Evolutionary conservation across 2,113 vertebrate species (phyloP).

Genomic region (Tapirus terrestris): DNA sequence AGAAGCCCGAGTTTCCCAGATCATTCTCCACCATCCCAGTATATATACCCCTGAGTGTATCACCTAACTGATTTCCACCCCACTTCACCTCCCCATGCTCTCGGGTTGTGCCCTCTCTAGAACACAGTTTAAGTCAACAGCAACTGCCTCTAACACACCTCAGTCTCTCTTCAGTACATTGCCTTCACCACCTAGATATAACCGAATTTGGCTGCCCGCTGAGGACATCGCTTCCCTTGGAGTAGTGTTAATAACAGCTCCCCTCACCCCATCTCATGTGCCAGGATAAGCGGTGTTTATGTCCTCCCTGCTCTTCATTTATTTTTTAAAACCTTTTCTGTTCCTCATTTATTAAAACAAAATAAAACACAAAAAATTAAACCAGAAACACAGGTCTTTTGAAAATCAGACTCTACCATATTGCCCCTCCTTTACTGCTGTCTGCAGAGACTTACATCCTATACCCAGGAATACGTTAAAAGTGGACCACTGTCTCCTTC

Average conservation of each 20-base stretch:
- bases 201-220: background rate
- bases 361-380: background rate
- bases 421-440: background rate
- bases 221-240: background rate
- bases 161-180: background rate
- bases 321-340: background rate
- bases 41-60: background rate
- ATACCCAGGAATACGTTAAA: background rate
- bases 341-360: background rate
- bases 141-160: background rate
- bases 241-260: background rate
- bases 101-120: too few species aligned
- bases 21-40: background rate
- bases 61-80: background rate
- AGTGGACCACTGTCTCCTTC: background rate
- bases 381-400: background rate
- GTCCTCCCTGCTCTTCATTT: background rate
- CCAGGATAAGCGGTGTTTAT: background rate
- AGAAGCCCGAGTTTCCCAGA: background rate
- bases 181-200: background rate
- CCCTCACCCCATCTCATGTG: background rate
- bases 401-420: background rate
- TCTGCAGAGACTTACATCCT: background rate
- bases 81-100: background rate
- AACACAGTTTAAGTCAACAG: background rate